These are phyloP conservation scores for Zapornia atra DNA, from an alignment of 2,113 vertebrate genomes.

Conservation along the genomic window DNA sequence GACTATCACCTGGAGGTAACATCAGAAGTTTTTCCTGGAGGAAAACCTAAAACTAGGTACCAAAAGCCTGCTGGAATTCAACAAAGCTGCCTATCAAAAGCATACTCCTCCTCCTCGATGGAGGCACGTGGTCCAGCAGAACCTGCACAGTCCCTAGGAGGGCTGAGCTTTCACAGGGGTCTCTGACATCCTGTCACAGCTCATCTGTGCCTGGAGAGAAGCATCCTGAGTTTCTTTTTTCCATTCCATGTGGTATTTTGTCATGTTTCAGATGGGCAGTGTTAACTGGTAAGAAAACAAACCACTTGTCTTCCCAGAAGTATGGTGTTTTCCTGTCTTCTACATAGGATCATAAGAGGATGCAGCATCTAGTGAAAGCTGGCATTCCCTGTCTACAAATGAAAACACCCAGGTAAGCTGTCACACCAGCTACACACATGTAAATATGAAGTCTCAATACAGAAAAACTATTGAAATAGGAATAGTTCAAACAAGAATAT, in stretches of 20 bases:
- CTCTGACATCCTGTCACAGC: not conserved
- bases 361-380: not conserved
- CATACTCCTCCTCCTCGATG: fast-evolving
- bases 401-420: not conserved
- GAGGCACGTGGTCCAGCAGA: not conserved
- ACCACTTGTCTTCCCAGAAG: not conserved
- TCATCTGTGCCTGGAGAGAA: not conserved
- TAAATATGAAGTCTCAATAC: not conserved
- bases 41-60: no score
- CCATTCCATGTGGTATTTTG: not conserved
- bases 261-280: not conserved
- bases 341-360: fast-evolving
- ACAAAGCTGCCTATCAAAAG: not conserved
- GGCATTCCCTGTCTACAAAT: not conserved
- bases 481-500: not conserved
- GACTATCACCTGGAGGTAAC: not conserved
- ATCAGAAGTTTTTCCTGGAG: not conserved
- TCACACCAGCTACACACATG: not conserved
- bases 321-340: not conserved
- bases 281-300: not conserved
- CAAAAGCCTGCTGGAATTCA: not conserved
- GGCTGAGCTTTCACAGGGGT: not conserved
- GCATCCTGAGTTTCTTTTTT: not conserved
- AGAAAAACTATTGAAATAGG: not conserved
- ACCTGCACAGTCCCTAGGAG: not conserved